Base-by-base conservation (phyloP, 2,113 vertebrate genomes). In the Benitochromis conjunctus region DNA sequence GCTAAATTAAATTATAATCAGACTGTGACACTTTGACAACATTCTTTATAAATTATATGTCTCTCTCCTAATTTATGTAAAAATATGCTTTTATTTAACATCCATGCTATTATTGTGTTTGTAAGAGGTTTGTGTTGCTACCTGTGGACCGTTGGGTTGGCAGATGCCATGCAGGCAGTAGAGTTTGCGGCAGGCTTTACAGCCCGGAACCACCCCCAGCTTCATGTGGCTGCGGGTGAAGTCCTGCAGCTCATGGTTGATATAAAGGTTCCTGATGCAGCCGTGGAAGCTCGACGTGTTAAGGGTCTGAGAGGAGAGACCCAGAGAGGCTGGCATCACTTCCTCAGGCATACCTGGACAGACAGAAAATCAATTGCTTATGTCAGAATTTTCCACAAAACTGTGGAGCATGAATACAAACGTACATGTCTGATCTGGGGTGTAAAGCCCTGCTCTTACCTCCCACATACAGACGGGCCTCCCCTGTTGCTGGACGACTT, bases 161-260 rank as follows among this genome's bases (percentile, higher is more conserved):
- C 99, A 99, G 91, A 99, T 95, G 91, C 99, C 99, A 0, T 98
- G 98, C 71, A 98, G 93, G 87, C 99, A 99, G 95, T 96, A 96
- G 71, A 98, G 96, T 62, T 97, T 97, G 81, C 96, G 96, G 94
- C 98, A 99, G 57, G 98, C 97, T 91, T 97, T 98, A 0, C 99
- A 99, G 87, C 99, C 99, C 0, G 98, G 99, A 89, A 97, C 97
- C 86, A 99, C 98, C 0, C 99, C 98, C 0, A 98, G 97, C 7
- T 98, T 98, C 97, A 99, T 98, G 94, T 97, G 97, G 0, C 98
- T 97, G 94, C 98, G 98, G 88, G 98, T 99, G 93, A 99, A 99
- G 91, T 99, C 99, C 94, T 99, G 99, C 88, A 99, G 95, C 95
- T 99, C 98, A 0, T 99, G 98, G 96, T 99, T 99, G 95, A 99